Base-by-base conservation (phyloP, 2,797 vertebrate genomes). In the Eleutherodactylus coqui region DNA sequence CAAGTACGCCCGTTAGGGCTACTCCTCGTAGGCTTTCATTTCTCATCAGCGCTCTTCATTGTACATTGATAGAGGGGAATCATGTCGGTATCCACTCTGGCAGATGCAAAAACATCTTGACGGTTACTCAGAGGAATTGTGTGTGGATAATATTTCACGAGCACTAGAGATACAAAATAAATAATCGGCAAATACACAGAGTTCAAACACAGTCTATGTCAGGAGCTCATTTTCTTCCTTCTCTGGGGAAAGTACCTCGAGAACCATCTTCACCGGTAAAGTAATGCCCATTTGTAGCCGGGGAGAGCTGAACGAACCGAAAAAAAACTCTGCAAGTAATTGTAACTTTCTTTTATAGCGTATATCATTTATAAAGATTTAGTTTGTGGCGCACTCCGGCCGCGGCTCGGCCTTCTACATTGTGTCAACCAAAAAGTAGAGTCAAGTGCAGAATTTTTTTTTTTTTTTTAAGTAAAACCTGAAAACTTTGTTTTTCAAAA, bases 141-240 rank as follows among this genome's bases (percentile, higher is more conserved):
- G 27, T 87, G 86, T 87, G 86, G 75, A 87, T 87, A 87, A 87
- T 87, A 87, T 84, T 87, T 87, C 86, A 87, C 84, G 79, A 49
- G 21, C 55, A 73, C 86, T 60, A 41, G 82, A 87, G 86, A 87
- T 87, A 83, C 73, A 88, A 81, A 64, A 87, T 91, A 87, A 55
- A 27, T 14, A n/a, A 88, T 60, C 51, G 60, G 64, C 75, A 70
- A 82, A 43, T 70, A 62, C 83, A 60, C 73, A 78, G 69, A 27
- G 51, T 85, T 90, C 34, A 87, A 38, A 53, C 5, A 80, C 10
- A 75, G 29, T 85, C 80, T 81, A 84, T 83, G 77, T 69, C 77
- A 78, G 55, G 77, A 84, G 82, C 9, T 84, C 75, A 76, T 8
- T 89, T 89, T 82, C 70, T 88, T 88, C 29, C 14, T 82, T 89